phyloP scores from a whole-genome alignment of 2,888 invertebrate genomes.

The Cheiracanthium punctorium region DNA sequence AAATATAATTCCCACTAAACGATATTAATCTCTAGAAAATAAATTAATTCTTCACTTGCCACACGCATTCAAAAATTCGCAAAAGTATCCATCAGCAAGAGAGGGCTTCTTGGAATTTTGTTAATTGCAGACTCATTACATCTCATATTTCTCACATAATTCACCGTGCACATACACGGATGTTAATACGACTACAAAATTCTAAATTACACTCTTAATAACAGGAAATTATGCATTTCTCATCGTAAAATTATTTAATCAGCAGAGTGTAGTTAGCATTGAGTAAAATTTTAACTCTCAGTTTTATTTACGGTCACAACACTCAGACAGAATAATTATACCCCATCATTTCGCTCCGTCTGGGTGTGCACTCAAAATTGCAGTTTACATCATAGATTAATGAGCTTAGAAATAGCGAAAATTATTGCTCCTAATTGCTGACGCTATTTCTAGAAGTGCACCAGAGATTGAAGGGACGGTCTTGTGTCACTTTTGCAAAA shows the following conservation, averaged over 20 bases:
- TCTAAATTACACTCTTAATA: neutral
- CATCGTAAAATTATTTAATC: neutral
- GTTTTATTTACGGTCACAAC: neutral
- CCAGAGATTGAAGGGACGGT: neutral
- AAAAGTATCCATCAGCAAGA: neutral
- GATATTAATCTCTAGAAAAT: neutral
- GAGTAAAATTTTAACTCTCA: neutral
- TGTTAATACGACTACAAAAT: neutral
- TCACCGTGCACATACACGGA: neutral
- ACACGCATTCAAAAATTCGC: neutral
- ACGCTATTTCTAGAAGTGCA: neutral
- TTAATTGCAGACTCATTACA: neutral
- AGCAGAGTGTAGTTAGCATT: neutral
- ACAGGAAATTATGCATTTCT: neutral
- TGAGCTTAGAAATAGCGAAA: slow-evolving; percentile 12
- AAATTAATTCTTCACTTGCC: neutral
- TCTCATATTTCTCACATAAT: neutral
- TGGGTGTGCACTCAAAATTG: neutral
- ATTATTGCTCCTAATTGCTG: neutral
- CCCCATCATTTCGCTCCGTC: neutral
- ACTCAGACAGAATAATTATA: neutral
- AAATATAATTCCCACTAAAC: neutral
- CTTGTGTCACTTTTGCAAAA: neutral
- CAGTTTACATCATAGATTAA: slow-evolving; percentile 3
- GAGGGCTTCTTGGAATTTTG: neutral